Base-by-base conservation (phyloP, 2,113 vertebrate species). In the Noctilio leporinus region DNA sequence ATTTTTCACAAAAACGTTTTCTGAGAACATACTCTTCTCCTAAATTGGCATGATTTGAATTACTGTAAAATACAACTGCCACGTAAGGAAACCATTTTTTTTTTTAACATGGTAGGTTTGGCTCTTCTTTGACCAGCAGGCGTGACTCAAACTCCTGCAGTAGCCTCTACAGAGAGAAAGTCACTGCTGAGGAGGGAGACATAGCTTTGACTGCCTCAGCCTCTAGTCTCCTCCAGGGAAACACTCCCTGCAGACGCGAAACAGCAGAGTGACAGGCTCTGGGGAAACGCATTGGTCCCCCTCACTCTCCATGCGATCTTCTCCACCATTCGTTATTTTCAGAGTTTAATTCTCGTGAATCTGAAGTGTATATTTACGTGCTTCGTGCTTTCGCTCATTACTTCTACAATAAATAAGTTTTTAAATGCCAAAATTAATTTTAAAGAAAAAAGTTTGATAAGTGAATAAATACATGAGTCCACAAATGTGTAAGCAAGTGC, bases 11-110 rank as follows among this genome's bases (percentile, higher is more conserved):
- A 67, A 86, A 92, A n/a, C 64, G 84, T 20, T 1, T 1, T 53
- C 26, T 47, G 81, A 78, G 40, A 90, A 62, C 0, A 5, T 35
- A 43, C 11, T 22, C 22, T 57, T 84, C 70, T 59, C 24, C 40
- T 78, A 91, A 55, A 65, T 65, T 84, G 57, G 28, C 20, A 67
- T 30, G 49, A 84, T 65, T 64, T 95, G 57, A 78, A 69, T 93
- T 64, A 84, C 20, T 77, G 17, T 83, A 70, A 89, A 86, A 75
- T 20, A 22, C n/a, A 57, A 22, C 38, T 51, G 19, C 57, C 72
- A 70, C 16, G 9, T 45, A 64, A 86, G 51, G 35, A 81, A 88
- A 78, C 17, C 9, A 17, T 69, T 72, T 67, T 55, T 24, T 30
- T 64, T 72, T 67, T 57, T 24, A 90, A 73, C 22, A 15, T 69